phyloP scores from a whole-genome alignment of 2,888 invertebrate genomes.

The Spisula solida region DNA sequence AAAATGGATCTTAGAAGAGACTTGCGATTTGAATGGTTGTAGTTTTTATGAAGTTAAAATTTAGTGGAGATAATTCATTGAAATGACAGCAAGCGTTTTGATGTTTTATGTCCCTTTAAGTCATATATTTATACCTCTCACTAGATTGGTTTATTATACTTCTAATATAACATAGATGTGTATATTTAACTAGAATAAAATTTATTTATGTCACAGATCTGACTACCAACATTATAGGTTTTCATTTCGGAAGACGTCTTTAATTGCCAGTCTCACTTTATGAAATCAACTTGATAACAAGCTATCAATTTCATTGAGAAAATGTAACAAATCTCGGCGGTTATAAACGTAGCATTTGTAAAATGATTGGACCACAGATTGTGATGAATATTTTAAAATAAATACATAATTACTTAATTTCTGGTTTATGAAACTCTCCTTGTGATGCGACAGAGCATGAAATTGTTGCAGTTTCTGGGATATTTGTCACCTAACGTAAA shows the following conservation, averaged over 20 bases:
- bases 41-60: too few species aligned
- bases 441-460: conserved; percentile 28
- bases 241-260: neutral
- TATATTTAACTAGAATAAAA: too few species aligned
- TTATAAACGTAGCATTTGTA: conserved; percentile 7
- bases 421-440: conserved; percentile 3
- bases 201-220: too few species aligned
- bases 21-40: too few species aligned
- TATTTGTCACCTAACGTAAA: conserved; percentile 45
- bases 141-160: too few species aligned
- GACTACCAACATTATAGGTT: too few species aligned
- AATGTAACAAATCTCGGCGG: neutral
- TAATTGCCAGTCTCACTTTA: neutral
- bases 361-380: neutral
- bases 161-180: too few species aligned
- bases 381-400: neutral
- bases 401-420: conserved; percentile 35
- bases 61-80: too few species aligned
- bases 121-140: too few species aligned
- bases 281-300: neutral
- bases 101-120: too few species aligned
- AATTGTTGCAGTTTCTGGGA: conserved; percentile 43
- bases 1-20: too few species aligned
- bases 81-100: too few species aligned
- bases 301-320: conserved; percentile 21